Conservation (phyloP, 2,888 invertebrate species). For the Cryptocephalus primarius region DNA sequence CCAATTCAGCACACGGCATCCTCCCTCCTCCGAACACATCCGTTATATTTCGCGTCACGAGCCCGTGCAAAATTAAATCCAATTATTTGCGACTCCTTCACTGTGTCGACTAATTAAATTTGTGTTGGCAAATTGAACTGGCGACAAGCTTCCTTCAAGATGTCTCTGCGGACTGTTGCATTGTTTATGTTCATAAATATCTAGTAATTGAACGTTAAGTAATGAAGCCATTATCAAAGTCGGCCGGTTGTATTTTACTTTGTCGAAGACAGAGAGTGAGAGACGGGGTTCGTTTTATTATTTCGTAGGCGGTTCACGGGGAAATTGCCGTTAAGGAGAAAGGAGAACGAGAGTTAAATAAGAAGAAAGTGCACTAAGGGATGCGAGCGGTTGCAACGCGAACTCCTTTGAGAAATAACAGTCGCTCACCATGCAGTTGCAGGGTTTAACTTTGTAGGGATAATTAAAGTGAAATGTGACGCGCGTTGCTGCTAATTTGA, state of each 20-base stretch:
- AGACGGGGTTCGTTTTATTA: neutral
- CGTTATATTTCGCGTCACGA: conserved; percentile 7
- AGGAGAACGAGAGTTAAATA: too few relatives aligned
- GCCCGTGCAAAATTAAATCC: conserved; percentile 2
- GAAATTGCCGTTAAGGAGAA: too few relatives aligned
- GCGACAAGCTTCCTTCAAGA: conserved; percentile 5
- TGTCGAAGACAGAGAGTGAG: neutral
- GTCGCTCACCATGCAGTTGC: too few relatives aligned
- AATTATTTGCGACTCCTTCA: conserved; percentile 7
- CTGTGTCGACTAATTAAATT: conserved; percentile 10
- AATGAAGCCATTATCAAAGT: conserved; percentile 1
- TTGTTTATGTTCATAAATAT: conserved; percentile 24
- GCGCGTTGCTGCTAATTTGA: too few relatives aligned
- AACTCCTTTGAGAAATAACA: too few relatives aligned
- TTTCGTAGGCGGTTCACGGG: neutral
- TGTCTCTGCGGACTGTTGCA: conserved; percentile 18
- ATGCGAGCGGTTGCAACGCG: too few relatives aligned
- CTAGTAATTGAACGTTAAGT: conserved; percentile 16
- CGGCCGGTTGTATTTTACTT: neutral
- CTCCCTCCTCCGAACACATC: neutral
- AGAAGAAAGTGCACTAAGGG: too few relatives aligned
- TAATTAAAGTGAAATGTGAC: too few relatives aligned
- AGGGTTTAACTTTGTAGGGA: too few relatives aligned
- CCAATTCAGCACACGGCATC: neutral
- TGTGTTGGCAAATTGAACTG: conserved; percentile 7